A percentile compares a stretch with the other conserved stretches of the same genome.
Evolutionary conservation across 2,113 vertebrate genomes (phyloP).

Genomic region (Heloderma charlesbogerti): DNA sequence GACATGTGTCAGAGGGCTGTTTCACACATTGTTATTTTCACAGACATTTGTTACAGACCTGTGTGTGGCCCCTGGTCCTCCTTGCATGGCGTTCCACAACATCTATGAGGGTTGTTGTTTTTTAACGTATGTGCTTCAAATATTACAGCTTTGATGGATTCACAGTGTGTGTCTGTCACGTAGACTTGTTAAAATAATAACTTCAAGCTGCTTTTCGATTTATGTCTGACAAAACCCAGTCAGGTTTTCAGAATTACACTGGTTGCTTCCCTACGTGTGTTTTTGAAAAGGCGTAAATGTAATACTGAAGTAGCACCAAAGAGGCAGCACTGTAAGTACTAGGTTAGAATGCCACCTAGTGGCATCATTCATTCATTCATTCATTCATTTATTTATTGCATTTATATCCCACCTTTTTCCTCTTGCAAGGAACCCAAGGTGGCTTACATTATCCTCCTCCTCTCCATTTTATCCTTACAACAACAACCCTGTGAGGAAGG

Average conservation of each 20-base stretch:
- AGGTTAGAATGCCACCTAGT: constrained; percentile 1
- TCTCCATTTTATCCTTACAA: too few species aligned
- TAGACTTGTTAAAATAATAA: background rate
- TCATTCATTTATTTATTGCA: too few species aligned
- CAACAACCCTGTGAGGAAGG: too few species aligned
- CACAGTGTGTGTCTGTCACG: background rate
- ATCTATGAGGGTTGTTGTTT: background rate
- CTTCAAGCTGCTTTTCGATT: background rate
- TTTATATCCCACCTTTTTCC: too few species aligned
- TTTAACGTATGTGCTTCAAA: background rate
- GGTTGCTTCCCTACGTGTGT: background rate
- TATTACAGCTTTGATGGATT: background rate
- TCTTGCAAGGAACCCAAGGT: too few species aligned
- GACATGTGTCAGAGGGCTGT: background rate
- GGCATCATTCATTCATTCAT: too few species aligned
- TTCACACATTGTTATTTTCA: background rate
- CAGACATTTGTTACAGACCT: background rate
- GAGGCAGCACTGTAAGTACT: background rate
- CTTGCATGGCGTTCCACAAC: background rate
- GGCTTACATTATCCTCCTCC: too few species aligned
- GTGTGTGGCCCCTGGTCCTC: background rate
- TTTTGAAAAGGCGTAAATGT: background rate
- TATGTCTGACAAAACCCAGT: background rate
- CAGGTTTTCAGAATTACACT: background rate
- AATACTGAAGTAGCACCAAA: background rate